Percentiles rank a stretch among this genome's conserved stretches.
These are phyloP conservation scores for Sphyrna mokarran DNA, from an alignment of 2,113 vertebrate genomes.

Conservation along the genomic window DNA sequence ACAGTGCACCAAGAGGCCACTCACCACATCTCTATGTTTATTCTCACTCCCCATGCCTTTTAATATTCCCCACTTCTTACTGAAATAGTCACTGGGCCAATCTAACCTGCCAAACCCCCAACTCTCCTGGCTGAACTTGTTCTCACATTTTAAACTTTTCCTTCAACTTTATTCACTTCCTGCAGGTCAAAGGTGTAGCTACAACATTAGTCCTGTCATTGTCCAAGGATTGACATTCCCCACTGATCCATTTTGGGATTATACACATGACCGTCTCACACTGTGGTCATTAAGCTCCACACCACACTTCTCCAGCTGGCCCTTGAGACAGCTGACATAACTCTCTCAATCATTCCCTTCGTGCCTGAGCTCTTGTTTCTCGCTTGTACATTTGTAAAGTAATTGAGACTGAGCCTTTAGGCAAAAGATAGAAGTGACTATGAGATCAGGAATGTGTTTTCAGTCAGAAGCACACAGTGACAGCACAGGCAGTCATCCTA, in stretches of 20 bases:
- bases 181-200: background rate
- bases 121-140: background rate
- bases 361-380: background rate
- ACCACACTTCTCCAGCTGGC: background rate
- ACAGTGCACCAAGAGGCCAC: background rate
- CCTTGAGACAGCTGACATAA: background rate
- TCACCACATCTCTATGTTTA: background rate
- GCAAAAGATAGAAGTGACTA: background rate
- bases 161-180: background rate
- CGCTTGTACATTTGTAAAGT: background rate
- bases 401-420: background rate
- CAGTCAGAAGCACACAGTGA: too few relatives aligned
- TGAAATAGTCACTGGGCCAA: background rate
- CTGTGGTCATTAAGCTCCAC: too few relatives aligned
- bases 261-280: background rate
- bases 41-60: background rate
- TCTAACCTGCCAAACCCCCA: background rate
- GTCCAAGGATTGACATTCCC: too few relatives aligned
- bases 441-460: background rate
- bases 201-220: too few relatives aligned
- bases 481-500: too few relatives aligned
- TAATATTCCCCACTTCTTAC: background rate
- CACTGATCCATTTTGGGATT: background rate
- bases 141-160: background rate
- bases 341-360: background rate